Evolutionary conservation across 2,797 vertebrate species (phyloP).

Genomic region (Leptoclinus maculatus): DNA sequence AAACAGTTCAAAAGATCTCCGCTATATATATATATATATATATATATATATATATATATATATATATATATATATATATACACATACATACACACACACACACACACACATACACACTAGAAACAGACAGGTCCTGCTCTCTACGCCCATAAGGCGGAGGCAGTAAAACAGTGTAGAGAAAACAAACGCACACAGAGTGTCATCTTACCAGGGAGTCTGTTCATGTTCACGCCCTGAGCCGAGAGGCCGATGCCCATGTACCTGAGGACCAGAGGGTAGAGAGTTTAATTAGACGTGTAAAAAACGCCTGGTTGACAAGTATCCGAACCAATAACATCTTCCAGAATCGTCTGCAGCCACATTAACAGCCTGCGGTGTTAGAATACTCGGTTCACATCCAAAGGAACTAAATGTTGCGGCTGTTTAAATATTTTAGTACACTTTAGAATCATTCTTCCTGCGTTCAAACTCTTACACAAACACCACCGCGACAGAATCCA

Average conservation of each 20-base stretch:
- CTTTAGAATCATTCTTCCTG: not conserved
- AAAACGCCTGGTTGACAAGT: not conserved
- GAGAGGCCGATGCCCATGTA: slow-evolving; percentile 99
- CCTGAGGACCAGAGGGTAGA: slow-evolving; percentile 78
- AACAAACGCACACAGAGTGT: slow-evolving; percentile 6
- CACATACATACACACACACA: not conserved
- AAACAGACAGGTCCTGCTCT: not conserved
- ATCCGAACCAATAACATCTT: not conserved
- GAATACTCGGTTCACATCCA: not conserved
- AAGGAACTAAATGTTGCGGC: too few relatives aligned
- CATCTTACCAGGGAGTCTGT: slow-evolving; percentile 95
- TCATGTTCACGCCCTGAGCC: slow-evolving; percentile 99
- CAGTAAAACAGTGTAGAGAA: not conserved
- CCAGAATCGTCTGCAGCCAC: not conserved
- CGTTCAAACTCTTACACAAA: not conserved
- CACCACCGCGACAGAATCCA: not conserved
- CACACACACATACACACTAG: too few relatives aligned
- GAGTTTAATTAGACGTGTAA: not conserved
- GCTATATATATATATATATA: too few relatives aligned
- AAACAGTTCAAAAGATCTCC: not conserved
- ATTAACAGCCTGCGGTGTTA: not conserved
- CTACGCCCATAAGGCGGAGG: slow-evolving; percentile 11
- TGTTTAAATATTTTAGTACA: not conserved
- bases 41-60: too few relatives aligned
- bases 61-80: too few relatives aligned